Percentiles rank a stretch among this genome's conserved stretches.
phyloP scores from a whole-genome alignment of 2,888 invertebrate species.

The Chromoteleia sp. region DNA sequence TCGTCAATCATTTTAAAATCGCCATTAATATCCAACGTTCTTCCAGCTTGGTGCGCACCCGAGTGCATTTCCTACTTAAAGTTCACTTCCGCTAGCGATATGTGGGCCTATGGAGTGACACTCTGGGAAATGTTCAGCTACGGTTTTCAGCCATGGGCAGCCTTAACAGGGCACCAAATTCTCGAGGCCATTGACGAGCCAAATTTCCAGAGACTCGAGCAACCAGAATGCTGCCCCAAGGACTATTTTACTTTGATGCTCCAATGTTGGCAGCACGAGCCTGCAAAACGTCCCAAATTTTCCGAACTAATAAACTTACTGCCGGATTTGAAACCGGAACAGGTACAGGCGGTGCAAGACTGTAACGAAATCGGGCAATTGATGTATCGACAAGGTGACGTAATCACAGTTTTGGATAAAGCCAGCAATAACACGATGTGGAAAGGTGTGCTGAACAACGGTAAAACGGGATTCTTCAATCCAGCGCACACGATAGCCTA shows the following conservation, averaged over 20 bases:
- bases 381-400: constrained; percentile 93
- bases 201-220: constrained; percentile 94
- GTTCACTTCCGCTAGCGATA: constrained; percentile 98
- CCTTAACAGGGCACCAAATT: constrained; percentile 96
- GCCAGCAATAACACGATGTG: constrained; percentile 88
- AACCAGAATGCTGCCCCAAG: constrained; percentile 97
- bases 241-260: constrained; percentile 97
- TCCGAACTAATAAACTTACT: constrained; percentile 91
- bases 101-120: constrained; percentile 99
- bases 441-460: constrained; percentile 95
- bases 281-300: constrained; percentile 94
- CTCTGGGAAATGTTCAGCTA: constrained; percentile 99
- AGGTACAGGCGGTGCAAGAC: constrained; percentile 93
- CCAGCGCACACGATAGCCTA: constrained; percentile 95
- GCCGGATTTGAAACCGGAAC: constrained; percentile 95
- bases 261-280: constrained; percentile 98
- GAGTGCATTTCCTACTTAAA: constrained; percentile 98
- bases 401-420: constrained; percentile 96
- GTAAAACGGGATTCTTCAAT: constrained; percentile 97
- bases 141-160: constrained; percentile 99
- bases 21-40: too few species aligned
- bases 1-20: too few species aligned
- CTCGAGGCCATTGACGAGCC: constrained; percentile 98
- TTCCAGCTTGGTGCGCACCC: constrained; percentile 97
- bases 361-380: constrained; percentile 87